These are phyloP conservation scores for Phalloptychus januarius DNA, from an alignment of 2,797 vertebrate genomes.

Conservation along the genomic window DNA sequence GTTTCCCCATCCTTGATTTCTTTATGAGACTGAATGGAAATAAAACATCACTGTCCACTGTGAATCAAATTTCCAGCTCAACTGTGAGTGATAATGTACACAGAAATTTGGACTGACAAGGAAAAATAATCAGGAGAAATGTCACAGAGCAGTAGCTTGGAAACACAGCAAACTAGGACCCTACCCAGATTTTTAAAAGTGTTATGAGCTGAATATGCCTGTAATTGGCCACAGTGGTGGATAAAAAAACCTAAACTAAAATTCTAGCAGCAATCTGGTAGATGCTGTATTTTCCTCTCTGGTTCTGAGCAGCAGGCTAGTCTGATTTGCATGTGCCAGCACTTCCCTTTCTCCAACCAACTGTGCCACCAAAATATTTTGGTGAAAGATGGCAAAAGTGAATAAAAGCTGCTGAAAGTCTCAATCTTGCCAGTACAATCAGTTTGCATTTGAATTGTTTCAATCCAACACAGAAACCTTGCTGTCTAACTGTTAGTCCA, in stretches of 20 bases:
- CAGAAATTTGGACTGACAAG: neutral
- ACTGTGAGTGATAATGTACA: neutral
- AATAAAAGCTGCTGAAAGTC: neutral
- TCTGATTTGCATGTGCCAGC: neutral
- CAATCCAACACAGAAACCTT: neutral
- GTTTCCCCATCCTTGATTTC: neutral
- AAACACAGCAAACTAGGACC: neutral
- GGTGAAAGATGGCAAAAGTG: neutral
- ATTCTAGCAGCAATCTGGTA: neutral
- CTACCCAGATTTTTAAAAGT: neutral
- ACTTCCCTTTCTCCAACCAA: neutral
- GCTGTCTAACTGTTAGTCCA: neutral
- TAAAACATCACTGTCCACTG: neutral
- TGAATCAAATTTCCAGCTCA: neutral
- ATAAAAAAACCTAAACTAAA: neutral
- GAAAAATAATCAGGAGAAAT: neutral
- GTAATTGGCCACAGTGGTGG: neutral
- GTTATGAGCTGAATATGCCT: neutral
- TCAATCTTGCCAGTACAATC: neutral
- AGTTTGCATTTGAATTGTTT: neutral
- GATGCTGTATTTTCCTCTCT: neutral
- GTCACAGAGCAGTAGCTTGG: neutral
- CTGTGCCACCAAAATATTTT: neutral
- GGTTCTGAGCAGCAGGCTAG: neutral
- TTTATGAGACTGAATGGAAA: neutral